Conservation (phyloP, 1,140 invertebrate genomes). For the Agrypnia vestita region DNA sequence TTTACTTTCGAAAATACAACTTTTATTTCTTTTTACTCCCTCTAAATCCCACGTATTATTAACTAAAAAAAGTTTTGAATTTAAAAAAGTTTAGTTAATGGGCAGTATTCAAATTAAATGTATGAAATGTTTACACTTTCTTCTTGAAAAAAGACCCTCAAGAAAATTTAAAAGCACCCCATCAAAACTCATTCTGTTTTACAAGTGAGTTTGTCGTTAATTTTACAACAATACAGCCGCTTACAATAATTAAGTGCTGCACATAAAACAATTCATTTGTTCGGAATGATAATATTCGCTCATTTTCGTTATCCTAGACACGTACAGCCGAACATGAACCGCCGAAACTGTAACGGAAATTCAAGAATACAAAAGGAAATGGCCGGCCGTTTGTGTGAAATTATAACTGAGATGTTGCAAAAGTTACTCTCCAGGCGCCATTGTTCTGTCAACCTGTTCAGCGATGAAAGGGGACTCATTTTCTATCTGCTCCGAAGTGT, state of each 20-base stretch:
- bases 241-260: neutral
- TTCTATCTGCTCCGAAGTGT: neutral
- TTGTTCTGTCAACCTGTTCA: constrained; percentile 15
- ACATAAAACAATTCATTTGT: constrained; percentile 16
- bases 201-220: too few relatives aligned
- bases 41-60: too few relatives aligned
- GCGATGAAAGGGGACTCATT: neutral
- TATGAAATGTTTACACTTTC: too few relatives aligned
- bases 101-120: too few relatives aligned
- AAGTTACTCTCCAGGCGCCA: constrained; percentile 46
- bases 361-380: constrained; percentile 56
- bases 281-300: neutral
- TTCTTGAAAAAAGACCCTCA: too few relatives aligned
- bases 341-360: constrained; percentile 35
- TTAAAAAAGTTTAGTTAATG: too few relatives aligned
- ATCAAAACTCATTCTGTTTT: too few relatives aligned
- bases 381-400: constrained; percentile 56
- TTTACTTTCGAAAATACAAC: too few relatives aligned
- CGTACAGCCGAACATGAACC: constrained; percentile 19
- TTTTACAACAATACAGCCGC: too few relatives aligned
- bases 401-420: constrained; percentile 58
- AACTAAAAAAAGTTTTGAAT: too few relatives aligned
- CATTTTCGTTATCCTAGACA: neutral
- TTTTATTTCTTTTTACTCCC: too few relatives aligned
- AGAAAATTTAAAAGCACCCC: too few relatives aligned